Percentiles rank a stretch among this genome's conserved stretches.
phyloP scores from a whole-genome alignment of 1,140 invertebrate species.

The Zaprionus taronus region DNA sequence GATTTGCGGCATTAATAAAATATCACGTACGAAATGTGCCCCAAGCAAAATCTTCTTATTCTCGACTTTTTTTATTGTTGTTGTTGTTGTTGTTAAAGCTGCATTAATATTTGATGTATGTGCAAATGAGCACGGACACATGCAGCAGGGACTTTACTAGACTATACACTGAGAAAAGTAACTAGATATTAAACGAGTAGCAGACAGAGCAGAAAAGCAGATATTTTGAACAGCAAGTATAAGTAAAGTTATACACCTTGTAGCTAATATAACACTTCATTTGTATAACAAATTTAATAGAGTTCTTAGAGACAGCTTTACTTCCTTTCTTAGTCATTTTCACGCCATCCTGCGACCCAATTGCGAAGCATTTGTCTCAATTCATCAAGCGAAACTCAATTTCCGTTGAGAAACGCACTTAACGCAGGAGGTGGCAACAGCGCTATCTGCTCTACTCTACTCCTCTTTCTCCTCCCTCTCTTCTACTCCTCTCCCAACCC shows the following conservation, averaged over 20 bases:
- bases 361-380: constrained; percentile 5
- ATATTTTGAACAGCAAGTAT: background rate
- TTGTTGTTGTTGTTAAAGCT: background rate
- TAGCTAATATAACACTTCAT: background rate
- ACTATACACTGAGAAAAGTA: background rate
- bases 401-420: constrained; percentile 31
- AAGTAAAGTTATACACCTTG: background rate
- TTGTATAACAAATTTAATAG: background rate
- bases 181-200: background rate
- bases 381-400: constrained; percentile 38
- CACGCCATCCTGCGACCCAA: background rate
- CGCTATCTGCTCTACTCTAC: background rate
- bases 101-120: constrained; percentile 40
- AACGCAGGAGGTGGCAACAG: constrained; percentile 22
- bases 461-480: background rate
- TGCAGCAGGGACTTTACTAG: background rate
- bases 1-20: constrained; percentile 64
- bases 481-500: too few species aligned
- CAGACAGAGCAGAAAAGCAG: background rate
- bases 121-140: constrained; percentile 6
- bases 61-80: constrained; percentile 4
- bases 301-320: background rate
- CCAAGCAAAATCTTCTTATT: constrained; percentile 7
- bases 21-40: constrained; percentile 51
- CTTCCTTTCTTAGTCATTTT: constrained; percentile 3